Base-by-base conservation (phyloP, 2,888 invertebrate species). In the Temnothorax ravouxi region DNA sequence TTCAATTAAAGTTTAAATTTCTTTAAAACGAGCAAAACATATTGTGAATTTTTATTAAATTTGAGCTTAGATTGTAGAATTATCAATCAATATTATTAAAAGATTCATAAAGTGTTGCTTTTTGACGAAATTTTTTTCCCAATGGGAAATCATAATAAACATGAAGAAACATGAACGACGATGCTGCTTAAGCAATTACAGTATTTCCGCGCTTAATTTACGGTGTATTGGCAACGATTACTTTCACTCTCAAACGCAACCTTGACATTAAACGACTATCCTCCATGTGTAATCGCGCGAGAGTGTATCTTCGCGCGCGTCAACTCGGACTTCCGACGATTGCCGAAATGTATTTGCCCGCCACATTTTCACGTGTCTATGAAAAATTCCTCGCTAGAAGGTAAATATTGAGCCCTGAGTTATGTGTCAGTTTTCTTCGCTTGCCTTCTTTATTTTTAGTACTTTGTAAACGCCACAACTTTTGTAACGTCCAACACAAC, bases 241-340 rank as follows among this genome's bases (percentile, higher is more conserved):
- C 79, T 80, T 80, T 71, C 34, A 59, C 34, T 52, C 34, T 80
- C 47, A 34, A 21, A 44, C 15, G 41, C 54, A 77, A 59, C 72
- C 72, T 80, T 80, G 79, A 80, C 72, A 72, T 80, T 72, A 80
- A 77, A 54, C 25, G 67, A 54, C 21, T 56, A n/a, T 56, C 34
- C 41, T 77, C 4, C 8, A 29, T 8, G 13, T 3, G 11, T 9
- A 64, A 75, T 61, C 21, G 15, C 18, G 21, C 18, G 62, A 52
- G 25, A 50, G 29, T 2, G 6, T 79, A 11, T 15, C 6, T 13
- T 8, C n/a, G 15, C 29, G 13, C 29, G n/a, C 13, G 15, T 59
- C 41, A 47, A 71, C 5, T 47, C 71, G 21, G 41, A 9, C 34
- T 71, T 72, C 34, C 15, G 21, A 54, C 2, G 34, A 38, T 47